Evolutionary conservation across 2,113 vertebrate species (phyloP).

Genomic region (Seriola aureovittata): DNA sequence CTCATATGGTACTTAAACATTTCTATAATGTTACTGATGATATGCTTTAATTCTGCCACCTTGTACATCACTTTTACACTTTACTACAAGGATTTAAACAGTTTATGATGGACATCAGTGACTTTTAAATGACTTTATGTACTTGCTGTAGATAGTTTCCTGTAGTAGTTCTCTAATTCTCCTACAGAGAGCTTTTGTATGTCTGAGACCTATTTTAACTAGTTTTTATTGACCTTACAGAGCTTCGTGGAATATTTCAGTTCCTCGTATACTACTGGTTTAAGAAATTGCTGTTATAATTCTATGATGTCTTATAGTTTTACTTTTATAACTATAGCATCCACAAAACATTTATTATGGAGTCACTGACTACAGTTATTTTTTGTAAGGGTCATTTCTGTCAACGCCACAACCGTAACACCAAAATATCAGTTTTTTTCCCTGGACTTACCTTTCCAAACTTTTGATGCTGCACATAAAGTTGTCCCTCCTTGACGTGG

Average conservation of each 20-base stretch:
- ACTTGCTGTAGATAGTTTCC: neutral
- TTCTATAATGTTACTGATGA: neutral
- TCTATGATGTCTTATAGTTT: neutral
- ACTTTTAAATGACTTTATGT: neutral
- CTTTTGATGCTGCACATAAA: conserved; percentile 87
- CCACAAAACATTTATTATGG: too few relatives aligned
- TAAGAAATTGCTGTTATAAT: neutral
- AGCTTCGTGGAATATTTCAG: neutral
- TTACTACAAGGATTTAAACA: neutral
- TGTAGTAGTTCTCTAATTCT: neutral
- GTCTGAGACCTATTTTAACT: neutral
- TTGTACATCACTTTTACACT: neutral
- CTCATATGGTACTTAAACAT: neutral
- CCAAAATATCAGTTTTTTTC: neutral
- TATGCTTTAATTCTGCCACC: neutral
- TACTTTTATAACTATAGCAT: neutral
- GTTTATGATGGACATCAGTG: neutral
- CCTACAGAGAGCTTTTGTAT: neutral
- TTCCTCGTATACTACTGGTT: neutral
- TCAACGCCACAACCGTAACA: neutral
- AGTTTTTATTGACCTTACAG: neutral
- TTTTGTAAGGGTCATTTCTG: neutral
- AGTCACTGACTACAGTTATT: neutral
- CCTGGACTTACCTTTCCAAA: conserved; percentile 84
- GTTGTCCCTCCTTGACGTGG: conserved; percentile 86